Conservation (phyloP, 2,797 vertebrate species). For the Hoplostethus atlanticus region DNA sequence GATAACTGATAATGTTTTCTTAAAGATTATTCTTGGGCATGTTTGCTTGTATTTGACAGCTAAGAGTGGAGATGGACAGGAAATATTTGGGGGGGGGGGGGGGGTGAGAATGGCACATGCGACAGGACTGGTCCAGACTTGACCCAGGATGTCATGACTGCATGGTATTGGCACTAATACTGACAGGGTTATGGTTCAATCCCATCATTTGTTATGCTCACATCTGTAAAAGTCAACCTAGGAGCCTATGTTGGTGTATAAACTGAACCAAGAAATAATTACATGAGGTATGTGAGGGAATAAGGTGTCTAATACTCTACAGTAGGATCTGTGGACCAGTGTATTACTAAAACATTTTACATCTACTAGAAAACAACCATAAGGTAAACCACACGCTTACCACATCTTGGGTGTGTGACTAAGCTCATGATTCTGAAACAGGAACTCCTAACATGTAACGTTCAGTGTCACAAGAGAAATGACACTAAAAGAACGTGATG, state of each 20-base stretch:
- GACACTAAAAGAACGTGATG: constrained; percentile 12
- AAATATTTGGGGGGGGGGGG: too few species aligned
- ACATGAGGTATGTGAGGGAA: not conserved
- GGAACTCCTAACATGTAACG: constrained; percentile 22
- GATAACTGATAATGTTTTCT: too few species aligned
- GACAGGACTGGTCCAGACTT: too few species aligned
- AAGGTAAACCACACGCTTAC: not conserved
- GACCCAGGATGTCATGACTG: too few species aligned
- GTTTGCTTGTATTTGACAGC: too few species aligned
- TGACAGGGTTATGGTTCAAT: too few species aligned
- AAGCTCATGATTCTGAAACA: constrained; percentile 16
- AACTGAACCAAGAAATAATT: not conserved
- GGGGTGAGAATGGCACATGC: too few species aligned
- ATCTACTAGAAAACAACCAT: not conserved
- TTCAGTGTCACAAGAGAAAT: constrained; percentile 16
- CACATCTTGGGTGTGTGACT: not conserved
- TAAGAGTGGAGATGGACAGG: too few species aligned
- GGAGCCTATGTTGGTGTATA: not conserved
- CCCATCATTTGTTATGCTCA: too few species aligned
- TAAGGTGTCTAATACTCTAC: not conserved
- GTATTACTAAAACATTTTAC: not conserved
- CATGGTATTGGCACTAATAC: too few species aligned
- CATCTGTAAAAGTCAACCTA: too few species aligned
- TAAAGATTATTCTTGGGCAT: too few species aligned
- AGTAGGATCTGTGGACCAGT: not conserved